phyloP scores from a whole-genome alignment of 2,113 vertebrate species.

The Indri indri region DNA sequence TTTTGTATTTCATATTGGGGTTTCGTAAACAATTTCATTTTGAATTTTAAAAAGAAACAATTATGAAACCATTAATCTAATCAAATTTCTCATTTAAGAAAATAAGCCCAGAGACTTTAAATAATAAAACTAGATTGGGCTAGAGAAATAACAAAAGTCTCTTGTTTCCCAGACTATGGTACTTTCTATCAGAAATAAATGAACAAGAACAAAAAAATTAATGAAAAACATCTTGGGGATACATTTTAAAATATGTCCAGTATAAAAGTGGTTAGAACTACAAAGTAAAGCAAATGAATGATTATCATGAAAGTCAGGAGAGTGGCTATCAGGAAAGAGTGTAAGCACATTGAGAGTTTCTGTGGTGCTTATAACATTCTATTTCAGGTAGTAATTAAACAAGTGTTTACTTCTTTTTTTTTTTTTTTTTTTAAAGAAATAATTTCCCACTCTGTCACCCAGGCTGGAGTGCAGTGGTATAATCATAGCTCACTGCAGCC shows the following conservation, averaged over 20 bases:
- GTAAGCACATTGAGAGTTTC: rapidly evolving
- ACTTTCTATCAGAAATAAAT: conserved; percentile 5
- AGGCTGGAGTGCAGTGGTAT: no score
- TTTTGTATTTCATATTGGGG: background rate
- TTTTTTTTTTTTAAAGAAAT: no score
- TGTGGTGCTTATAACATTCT: background rate
- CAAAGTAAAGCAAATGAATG: background rate
- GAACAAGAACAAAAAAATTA: background rate
- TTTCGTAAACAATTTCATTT: background rate
- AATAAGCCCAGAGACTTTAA: background rate
- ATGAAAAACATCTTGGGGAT: background rate
- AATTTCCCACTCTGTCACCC: no score
- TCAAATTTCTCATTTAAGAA: background rate
- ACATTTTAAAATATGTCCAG: background rate
- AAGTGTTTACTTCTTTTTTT: background rate
- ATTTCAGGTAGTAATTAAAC: background rate
- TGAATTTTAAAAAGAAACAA: background rate
- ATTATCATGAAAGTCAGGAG: background rate
- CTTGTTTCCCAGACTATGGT: background rate
- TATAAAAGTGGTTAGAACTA: background rate
- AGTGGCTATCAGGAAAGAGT: background rate
- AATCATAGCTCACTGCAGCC: no score
- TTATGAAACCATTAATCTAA: background rate
- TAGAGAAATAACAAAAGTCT: background rate
- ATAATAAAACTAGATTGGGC: background rate